A percentile compares a stretch with the other conserved stretches of the same genome.
Conservation (phyloP, 1,140 invertebrate species). For the Lepidurus couesii region DNA sequence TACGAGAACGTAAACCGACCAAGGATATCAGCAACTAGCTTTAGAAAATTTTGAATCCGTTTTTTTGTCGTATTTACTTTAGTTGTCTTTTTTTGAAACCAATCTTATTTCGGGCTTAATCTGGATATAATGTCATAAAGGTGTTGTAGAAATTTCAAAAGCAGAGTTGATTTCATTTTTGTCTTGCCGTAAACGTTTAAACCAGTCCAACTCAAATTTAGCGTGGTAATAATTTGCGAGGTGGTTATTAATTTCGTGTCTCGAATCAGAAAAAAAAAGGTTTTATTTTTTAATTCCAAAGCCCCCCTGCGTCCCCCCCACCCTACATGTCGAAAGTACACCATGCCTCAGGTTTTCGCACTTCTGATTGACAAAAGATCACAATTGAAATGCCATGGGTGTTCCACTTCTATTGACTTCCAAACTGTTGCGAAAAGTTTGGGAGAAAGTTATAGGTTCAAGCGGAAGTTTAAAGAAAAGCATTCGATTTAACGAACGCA, state of each 20-base stretch:
- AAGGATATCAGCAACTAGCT: slow-evolving; percentile 22
- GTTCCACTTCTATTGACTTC: slow-evolving; percentile 1
- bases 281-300: slow-evolving; percentile 8
- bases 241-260: background rate
- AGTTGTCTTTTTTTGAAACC: slow-evolving; percentile 1
- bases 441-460: too few species aligned
- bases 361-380: slow-evolving; percentile 22
- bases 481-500: too few species aligned
- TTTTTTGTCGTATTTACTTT: slow-evolving; percentile 10
- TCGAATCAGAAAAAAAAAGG: background rate
- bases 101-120: slow-evolving; percentile 14
- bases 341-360: slow-evolving; percentile 17
- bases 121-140: slow-evolving; percentile 8
- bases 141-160: slow-evolving; percentile 3
- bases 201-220: slow-evolving; percentile 12
- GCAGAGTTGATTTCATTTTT: slow-evolving; percentile 6
- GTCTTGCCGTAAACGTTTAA: slow-evolving; percentile 7
- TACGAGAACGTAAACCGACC: slow-evolving; percentile 2
- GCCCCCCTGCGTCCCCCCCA: background rate
- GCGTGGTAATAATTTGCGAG: background rate
- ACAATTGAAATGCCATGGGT: slow-evolving; percentile 9
- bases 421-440: too few species aligned
- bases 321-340: slow-evolving; percentile 18
- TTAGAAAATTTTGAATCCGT: background rate
- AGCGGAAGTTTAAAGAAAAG: too few species aligned